Percentiles rank a stretch among this genome's conserved stretches.
These are phyloP conservation scores for Nesogale talazaci DNA, from an alignment of 2,113 vertebrate species.

Conservation along the genomic window DNA sequence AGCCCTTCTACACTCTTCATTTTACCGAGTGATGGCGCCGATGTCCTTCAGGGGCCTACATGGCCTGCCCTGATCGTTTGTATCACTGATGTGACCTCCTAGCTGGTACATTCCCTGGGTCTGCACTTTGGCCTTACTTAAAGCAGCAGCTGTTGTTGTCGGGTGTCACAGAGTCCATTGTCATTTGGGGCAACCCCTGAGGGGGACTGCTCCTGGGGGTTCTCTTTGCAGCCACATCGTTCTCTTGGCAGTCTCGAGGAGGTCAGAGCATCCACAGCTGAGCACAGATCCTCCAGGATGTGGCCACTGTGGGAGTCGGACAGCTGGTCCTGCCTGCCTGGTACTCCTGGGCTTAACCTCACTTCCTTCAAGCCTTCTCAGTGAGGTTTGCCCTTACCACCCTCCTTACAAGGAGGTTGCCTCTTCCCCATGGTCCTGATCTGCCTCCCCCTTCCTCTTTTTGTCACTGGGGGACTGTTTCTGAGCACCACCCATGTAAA, in stretches of 20 bases:
- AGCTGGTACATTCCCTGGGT: rapidly evolving
- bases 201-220: background rate
- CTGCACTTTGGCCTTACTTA: background rate
- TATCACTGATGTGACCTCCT: background rate
- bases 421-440: background rate
- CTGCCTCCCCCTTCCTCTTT: rapidly evolving
- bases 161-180: background rate
- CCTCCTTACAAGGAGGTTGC: too few relatives aligned
- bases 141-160: too few relatives aligned
- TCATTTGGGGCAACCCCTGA: background rate
- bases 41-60: background rate
- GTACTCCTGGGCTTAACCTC: background rate
- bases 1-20: background rate
- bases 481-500: background rate
- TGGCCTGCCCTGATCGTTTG: background rate
- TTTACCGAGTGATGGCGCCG: background rate
- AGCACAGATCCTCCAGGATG: background rate
- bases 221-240: background rate
- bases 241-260: too few relatives aligned
- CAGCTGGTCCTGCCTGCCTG: background rate
- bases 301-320: background rate
- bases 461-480: background rate
- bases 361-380: background rate
- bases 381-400: background rate
- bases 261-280: too few relatives aligned